These are phyloP conservation scores for Garrulus glandarius DNA, from an alignment of 2,797 vertebrate genomes.

Conservation along the genomic window DNA sequence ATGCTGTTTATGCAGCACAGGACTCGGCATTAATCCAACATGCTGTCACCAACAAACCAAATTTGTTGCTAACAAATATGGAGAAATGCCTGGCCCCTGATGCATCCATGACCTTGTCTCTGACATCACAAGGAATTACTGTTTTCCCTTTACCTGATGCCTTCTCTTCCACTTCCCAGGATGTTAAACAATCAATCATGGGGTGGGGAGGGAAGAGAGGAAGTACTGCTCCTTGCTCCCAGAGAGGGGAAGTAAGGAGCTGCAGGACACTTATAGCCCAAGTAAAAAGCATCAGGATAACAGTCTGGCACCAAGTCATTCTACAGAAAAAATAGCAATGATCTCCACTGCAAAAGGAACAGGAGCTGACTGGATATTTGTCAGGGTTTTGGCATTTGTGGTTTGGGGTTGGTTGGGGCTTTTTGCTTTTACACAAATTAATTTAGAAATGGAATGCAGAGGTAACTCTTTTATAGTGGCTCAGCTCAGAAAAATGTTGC, in stretches of 20 bases:
- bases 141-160: background rate
- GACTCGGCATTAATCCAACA: background rate
- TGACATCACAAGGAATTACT: background rate
- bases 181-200: background rate
- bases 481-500: background rate
- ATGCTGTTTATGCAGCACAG: accelerated
- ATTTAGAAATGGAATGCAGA: constrained; percentile 43
- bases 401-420: background rate
- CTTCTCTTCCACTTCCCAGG: background rate
- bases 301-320: constrained; percentile 12
- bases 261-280: background rate
- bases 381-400: constrained; percentile 31
- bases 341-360: background rate
- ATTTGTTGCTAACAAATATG: background rate
- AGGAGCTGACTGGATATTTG: constrained; percentile 17
- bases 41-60: background rate
- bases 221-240: background rate
- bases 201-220: background rate
- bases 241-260: background rate
- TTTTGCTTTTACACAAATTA: constrained; percentile 50
- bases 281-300: background rate
- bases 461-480: background rate
- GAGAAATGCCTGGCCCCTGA: background rate
- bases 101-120: background rate
- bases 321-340: constrained; percentile 25